These are phyloP conservation scores for Polypedilum pembai DNA, from an alignment of 1,140 invertebrate species.

Conservation along the genomic window DNA sequence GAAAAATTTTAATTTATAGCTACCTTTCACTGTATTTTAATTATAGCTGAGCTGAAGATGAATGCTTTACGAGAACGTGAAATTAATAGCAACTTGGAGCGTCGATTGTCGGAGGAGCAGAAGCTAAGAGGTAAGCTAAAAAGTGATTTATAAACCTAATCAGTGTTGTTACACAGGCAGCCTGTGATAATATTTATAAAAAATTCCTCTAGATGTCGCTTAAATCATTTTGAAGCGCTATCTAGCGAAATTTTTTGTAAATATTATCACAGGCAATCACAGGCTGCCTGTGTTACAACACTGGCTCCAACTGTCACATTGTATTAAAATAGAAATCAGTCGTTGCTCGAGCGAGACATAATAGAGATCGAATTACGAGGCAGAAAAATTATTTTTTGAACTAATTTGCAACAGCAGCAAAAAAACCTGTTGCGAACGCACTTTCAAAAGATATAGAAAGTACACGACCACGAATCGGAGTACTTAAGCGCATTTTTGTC, in stretches of 20 bases:
- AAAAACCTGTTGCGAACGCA: slow-evolving; percentile 26
- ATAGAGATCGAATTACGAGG: not conserved
- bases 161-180: not conserved
- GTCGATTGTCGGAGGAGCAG: slow-evolving; percentile 15
- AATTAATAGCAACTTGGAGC: slow-evolving; percentile 18
- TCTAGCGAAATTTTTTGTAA: no score
- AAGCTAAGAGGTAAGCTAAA: slow-evolving; percentile 15
- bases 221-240: no score
- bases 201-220: no score
- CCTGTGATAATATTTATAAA: no score
- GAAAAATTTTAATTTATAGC: slow-evolving; percentile 15
- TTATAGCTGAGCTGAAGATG: slow-evolving; percentile 25
- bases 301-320: not conserved
- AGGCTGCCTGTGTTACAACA: no score
- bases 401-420: slow-evolving; percentile 20
- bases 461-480: no score
- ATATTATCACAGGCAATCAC: no score
- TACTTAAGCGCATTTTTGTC: no score
- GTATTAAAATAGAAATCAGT: not conserved
- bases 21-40: slow-evolving; percentile 21
- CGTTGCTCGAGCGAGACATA: not conserved
- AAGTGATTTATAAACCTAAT: not conserved
- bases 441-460: no score
- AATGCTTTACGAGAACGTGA: slow-evolving; percentile 20
- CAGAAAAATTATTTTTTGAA: no score